These are phyloP conservation scores for Loripinus fragilis DNA, from an alignment of 2,888 invertebrate genomes.

Conservation along the genomic window DNA sequence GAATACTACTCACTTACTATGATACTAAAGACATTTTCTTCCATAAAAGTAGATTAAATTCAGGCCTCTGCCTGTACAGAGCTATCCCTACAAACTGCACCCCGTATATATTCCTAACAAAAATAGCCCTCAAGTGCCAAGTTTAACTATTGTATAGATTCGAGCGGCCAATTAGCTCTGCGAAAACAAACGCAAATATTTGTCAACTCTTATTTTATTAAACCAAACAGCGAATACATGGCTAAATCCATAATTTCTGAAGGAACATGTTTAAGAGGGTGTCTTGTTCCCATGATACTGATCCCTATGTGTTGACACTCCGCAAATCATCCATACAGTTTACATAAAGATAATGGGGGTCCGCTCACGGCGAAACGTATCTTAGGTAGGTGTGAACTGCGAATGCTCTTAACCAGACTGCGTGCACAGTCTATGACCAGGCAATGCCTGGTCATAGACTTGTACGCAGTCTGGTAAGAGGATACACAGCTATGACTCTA, in stretches of 20 bases:
- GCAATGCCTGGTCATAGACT: too few species aligned
- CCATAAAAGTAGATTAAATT: too few species aligned
- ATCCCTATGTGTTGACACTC: slow-evolving; percentile 14
- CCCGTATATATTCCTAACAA: neutral
- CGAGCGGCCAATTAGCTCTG: slow-evolving; percentile 51
- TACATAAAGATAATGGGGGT: slow-evolving; percentile 12
- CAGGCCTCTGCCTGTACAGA: too few species aligned
- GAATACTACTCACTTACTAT: too few species aligned
- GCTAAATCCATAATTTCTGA: slow-evolving; percentile 16
- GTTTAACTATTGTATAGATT: slow-evolving; percentile 11
- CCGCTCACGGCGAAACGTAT: too few species aligned
- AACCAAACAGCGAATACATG: slow-evolving; percentile 48
- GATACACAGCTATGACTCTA: too few species aligned
- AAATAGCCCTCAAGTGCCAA: slow-evolving; percentile 17
- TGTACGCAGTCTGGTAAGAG: too few species aligned
- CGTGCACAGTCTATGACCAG: too few species aligned
- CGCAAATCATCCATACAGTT: slow-evolving; percentile 3
- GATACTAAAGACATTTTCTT: too few species aligned
- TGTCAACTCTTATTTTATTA: slow-evolving; percentile 55
- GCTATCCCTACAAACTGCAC: neutral
- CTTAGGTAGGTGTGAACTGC: too few species aligned
- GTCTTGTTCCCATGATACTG: slow-evolving; percentile 11
- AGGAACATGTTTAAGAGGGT: slow-evolving; percentile 13
- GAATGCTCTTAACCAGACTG: too few species aligned
- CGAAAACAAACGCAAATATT: slow-evolving; percentile 56